These are phyloP conservation scores for Porites cylindrica DNA, from an alignment of 92 coral and sea anemone genomes.

Conservation along the genomic window DNA sequence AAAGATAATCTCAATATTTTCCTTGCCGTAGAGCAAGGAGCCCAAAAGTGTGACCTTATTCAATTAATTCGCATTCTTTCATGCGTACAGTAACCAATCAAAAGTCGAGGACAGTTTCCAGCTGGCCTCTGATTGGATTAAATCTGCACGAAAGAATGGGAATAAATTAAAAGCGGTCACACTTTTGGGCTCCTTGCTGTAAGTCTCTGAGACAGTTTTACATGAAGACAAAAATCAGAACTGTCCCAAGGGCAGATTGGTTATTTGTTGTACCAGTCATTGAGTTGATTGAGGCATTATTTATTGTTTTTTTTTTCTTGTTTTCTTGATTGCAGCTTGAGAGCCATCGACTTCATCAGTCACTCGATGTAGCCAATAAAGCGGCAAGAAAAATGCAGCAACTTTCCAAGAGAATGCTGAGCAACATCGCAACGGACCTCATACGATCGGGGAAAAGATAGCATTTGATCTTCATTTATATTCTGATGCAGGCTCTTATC, in stretches of 20 bases:
- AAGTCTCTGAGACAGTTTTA: not conserved
- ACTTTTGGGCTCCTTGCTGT: too few species aligned
- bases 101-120: too few species aligned
- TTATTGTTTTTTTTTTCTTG: not conserved
- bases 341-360: slow-evolving; percentile 77
- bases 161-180: too few species aligned
- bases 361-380: slow-evolving; percentile 94
- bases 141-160: too few species aligned
- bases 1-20: too few species aligned
- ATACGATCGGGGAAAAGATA: slow-evolving; percentile 86
- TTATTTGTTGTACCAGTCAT: not conserved
- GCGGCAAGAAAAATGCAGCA: slow-evolving; percentile 96
- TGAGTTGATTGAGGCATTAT: not conserved
- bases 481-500: not conserved
- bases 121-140: too few species aligned
- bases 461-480: not conserved
- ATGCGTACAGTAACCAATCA: too few species aligned
- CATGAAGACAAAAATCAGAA: too few species aligned
- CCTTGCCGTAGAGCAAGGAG: too few species aligned
- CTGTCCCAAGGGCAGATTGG: too few species aligned
- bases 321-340: slow-evolving; percentile 41
- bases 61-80: too few species aligned
- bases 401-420: slow-evolving; percentile 91
- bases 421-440: slow-evolving; percentile 82
- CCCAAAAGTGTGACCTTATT: too few species aligned